Evolutionary conservation across 2,888 invertebrate species (phyloP), one percentile per base, ranked within the genome.

Genomic region (Eulithis prunata): DNA sequence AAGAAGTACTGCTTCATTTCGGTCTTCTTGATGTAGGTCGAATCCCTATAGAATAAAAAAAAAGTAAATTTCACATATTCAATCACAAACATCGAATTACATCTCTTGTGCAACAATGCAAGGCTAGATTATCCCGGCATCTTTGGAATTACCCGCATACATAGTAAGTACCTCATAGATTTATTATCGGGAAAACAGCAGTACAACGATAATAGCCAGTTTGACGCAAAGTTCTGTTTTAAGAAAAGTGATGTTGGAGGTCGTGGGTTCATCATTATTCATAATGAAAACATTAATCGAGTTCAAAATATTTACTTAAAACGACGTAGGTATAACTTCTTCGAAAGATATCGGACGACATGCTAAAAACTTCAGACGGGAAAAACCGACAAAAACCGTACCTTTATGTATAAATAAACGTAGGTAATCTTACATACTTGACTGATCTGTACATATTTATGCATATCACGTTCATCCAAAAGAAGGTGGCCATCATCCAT

Each of bases 401-500:
- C 2, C 2, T 21, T 21, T 21, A 21, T 21, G 41, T 54, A 13
- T 12, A n/a, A 28, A 43, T 55, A 54, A 43, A 55, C n/a, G 41
- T 32, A 21, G 21, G 1, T 21, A 14, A n/a, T 57, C 41, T 10
- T 75, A 94, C 95, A 95, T 88, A 96, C 96, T 94, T 90, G 2
- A 94, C 94, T 12, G 93, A 91, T 74, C 94, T 93, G 92, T 95
- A 96, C 61, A 96, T 94, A 79, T 96, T 96, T 72, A 96, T 94
- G 46, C 95, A 94, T 32, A 95, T 94, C 6, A 95, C 90, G 77
- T 95, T 96, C 85, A 96, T 88, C 96, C 96, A 96, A 79, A 95
- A 95, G 85, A 96, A 96, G n/a, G 95, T 94, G 1, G 95, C 94
- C 79, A 96, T 87, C 88, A 95, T 95, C 84, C 94, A 94, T 71